Base-by-base conservation (phyloP, 2,888 invertebrate species). In the Sarcophaga variegata region DNA sequence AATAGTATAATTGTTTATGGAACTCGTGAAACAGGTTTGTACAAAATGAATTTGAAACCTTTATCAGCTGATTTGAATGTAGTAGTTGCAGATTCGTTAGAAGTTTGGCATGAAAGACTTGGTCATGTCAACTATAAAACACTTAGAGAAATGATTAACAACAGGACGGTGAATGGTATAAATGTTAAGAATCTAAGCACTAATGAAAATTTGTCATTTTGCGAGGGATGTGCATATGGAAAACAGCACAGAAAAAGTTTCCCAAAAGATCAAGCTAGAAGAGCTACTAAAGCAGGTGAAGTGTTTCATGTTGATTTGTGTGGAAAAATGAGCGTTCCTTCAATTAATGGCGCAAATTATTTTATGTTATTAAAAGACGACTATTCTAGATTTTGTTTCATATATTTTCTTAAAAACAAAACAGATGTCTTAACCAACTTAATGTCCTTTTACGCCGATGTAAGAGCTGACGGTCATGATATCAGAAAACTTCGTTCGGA, bases 321-420 rank as follows among this genome's bases (percentile, higher is more conserved):
- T 80, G 89, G 87, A 2, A 80, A 85, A 60, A 88, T 89, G 88
- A 81, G 88, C 12, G 54, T 67, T 11, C 77, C 84, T 59, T 89
- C 88, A 22, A 78, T 87, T 79, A 87, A 85, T 66, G 88, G 89
- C 17, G 83, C 88, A n/a, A 88, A 88, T 76, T 90, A 89, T 85
- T 88, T 89, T 49, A 78, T 89, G 84, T 25, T 89, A 37, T 27
- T 89, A 25, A 88, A 88, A 75, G 88, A 89, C 64, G 88, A 89
- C 71, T 88, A 63, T 76, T 88, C 88, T 3, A 81, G 81, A 79
- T 89, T 88, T 76, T 81, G 88, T 20, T 81, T 79, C 63, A 85
- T 88, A 12, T 88, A 87, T 78, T 89, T 89, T 75, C 47, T 88
- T 4, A 89, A 88, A 66, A 66, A 88, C 11, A 89, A 88, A 83